Evolutionary conservation across 2,113 vertebrate genomes (phyloP).

Genomic region (Heliornis fulica): DNA sequence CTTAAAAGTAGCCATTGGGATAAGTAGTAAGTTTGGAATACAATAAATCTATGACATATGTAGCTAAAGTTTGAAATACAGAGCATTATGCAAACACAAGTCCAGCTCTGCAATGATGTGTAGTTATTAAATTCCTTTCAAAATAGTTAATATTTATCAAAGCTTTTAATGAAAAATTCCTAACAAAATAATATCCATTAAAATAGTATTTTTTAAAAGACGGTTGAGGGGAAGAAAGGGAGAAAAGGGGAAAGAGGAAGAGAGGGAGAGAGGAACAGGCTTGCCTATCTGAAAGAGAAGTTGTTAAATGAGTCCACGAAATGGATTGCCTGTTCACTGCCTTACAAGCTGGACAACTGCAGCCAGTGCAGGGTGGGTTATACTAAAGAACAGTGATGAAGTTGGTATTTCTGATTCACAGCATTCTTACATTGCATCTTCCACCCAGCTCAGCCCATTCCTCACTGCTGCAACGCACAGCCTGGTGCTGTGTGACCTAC

Average conservation of each 20-base stretch:
- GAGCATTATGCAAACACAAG: not conserved
- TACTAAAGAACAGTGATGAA: not conserved
- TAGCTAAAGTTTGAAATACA: not conserved
- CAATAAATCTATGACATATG: not conserved
- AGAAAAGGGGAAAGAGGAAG: rapidly evolving
- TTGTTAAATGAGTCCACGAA: not conserved
- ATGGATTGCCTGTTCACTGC: not conserved
- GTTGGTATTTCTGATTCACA: not conserved
- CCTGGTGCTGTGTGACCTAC: not conserved
- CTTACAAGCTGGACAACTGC: not conserved
- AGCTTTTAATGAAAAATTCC: not conserved
- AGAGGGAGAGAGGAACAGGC: not conserved
- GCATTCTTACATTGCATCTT: not conserved
- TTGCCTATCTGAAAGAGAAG: not conserved
- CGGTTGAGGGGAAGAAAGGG: rapidly evolving
- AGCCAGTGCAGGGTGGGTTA: not conserved
- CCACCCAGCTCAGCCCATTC: not conserved
- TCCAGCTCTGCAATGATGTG: not conserved
- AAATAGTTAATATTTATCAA: not conserved
- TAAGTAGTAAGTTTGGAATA: not conserved
- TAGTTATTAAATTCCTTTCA: not conserved
- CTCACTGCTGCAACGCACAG: not conserved
- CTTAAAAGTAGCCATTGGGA: not conserved
- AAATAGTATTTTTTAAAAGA: not conserved
- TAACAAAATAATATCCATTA: not conserved